phyloP scores from a whole-genome alignment of 2,797 vertebrate species.

The Danionella dracula region DNA sequence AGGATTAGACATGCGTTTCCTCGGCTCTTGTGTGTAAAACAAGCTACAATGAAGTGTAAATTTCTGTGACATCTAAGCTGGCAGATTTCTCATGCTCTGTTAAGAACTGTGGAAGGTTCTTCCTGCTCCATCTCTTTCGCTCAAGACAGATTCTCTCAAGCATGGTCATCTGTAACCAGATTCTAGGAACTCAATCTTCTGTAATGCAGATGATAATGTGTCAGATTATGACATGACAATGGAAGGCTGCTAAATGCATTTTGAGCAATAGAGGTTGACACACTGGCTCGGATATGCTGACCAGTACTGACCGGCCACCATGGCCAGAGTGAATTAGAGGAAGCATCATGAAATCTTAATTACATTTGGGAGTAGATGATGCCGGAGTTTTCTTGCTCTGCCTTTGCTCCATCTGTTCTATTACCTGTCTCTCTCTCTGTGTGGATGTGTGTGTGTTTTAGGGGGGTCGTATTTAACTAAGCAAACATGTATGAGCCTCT shows the following conservation, averaged over 20 bases:
- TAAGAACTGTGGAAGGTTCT: not conserved
- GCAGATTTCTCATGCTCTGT: conserved; percentile 15
- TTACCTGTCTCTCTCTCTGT: conserved; percentile 33
- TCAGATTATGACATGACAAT: conserved; percentile 23
- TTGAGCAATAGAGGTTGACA: conserved; percentile 18
- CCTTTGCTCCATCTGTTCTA: conserved; percentile 34
- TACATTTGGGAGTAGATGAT: conserved; percentile 44
- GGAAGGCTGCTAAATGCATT: conserved; percentile 33
- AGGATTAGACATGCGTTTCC: conserved; percentile 35
- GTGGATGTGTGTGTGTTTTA: not conserved
- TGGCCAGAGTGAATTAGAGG: conserved; percentile 36
- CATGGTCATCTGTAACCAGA: not conserved
- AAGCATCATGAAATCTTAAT: conserved; percentile 53
- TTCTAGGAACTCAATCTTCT: conserved; percentile 28
- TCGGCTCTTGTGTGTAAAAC: conserved; percentile 14
- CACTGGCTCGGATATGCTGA: conserved; percentile 49
- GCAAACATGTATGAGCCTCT: too few relatives aligned
- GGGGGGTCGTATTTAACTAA: too few relatives aligned
- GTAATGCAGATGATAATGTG: conserved; percentile 17
- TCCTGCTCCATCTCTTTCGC: not conserved
- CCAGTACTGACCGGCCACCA: conserved; percentile 49
- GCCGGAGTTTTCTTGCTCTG: conserved; percentile 13
- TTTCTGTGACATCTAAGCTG: conserved; percentile 49
- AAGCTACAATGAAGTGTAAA: conserved; percentile 49
- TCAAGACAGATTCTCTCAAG: not conserved